Percentiles rank a stretch among this genome's conserved stretches.
Conservation (phyloP, 1,140 invertebrate species). For the Lasioglossum baleicum region DNA sequence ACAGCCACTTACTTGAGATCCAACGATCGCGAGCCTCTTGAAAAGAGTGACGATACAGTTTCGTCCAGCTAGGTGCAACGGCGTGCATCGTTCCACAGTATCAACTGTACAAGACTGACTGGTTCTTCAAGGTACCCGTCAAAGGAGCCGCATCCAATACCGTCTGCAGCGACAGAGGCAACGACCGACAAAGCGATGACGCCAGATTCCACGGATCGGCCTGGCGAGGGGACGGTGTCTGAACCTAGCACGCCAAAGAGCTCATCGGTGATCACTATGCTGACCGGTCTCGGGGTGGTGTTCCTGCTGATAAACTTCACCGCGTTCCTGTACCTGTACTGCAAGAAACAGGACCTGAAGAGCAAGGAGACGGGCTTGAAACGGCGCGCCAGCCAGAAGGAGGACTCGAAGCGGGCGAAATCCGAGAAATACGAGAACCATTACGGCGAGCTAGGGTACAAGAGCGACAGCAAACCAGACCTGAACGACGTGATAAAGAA, state of each 20-base stretch:
- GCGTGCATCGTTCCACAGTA: background rate
- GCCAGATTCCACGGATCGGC: background rate
- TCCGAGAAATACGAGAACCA: constrained; percentile 64
- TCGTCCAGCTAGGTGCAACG: no score
- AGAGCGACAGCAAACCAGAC: constrained; percentile 76
- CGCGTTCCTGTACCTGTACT: constrained; percentile 88
- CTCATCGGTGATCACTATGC: constrained; percentile 83
- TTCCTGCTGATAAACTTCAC: constrained; percentile 92
- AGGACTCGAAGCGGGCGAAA: constrained; percentile 62
- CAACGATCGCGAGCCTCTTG: no score
- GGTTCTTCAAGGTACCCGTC: background rate
- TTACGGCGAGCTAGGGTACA: constrained; percentile 68
- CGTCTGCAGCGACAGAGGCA: constrained; percentile 12
- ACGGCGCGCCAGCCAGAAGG: constrained; percentile 68
- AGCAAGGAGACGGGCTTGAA: constrained; percentile 80
- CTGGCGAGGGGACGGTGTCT: constrained; percentile 3
- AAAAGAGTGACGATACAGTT: no score
- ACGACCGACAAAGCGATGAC: constrained; percentile 1
- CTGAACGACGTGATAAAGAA: constrained; percentile 77
- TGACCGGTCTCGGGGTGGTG: constrained; percentile 88
- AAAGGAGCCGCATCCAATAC: background rate
- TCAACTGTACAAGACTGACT: background rate
- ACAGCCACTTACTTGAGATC: no score
- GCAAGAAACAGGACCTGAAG: constrained; percentile 84
- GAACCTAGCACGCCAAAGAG: constrained; percentile 60